Percentiles rank a stretch among this genome's conserved stretches.
Evolutionary conservation across 2,113 vertebrate genomes (phyloP).

Genomic region (Pedionomus torquatus): DNA sequence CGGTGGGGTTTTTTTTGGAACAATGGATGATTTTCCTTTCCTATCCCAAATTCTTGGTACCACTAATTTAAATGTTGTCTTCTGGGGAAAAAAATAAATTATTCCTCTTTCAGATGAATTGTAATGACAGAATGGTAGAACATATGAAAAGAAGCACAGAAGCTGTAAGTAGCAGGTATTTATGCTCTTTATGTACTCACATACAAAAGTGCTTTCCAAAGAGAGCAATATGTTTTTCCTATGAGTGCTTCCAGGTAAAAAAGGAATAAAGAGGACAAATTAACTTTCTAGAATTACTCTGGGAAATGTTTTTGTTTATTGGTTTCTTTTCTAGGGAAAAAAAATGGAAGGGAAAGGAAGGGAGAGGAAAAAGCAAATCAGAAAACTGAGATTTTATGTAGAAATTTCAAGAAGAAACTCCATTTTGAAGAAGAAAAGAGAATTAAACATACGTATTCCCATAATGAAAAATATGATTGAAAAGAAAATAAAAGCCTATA

Average conservation of each 20-base stretch:
- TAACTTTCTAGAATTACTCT: background rate
- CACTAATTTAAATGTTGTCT: background rate
- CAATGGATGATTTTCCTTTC: background rate
- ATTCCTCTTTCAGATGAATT: background rate
- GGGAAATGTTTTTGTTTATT: background rate
- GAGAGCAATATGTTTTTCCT: background rate
- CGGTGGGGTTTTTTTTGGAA: background rate
- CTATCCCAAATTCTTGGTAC: background rate
- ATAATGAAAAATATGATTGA: background rate
- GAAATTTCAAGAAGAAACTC: background rate
- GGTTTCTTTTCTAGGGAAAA: background rate
- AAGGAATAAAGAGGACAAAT: background rate
- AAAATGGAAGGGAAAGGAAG: no score
- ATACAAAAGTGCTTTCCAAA: background rate
- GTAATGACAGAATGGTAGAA: background rate
- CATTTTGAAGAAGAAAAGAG: background rate
- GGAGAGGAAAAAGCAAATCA: background rate
- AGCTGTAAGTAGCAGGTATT: background rate
- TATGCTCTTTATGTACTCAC: background rate
- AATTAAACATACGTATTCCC: background rate
- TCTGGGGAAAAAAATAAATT: background rate
- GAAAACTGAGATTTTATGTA: background rate
- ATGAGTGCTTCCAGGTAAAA: no score
- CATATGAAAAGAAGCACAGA: background rate
- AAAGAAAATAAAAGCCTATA: background rate